Percentiles rank a stretch among this genome's conserved stretches.
Evolutionary conservation across 2,797 vertebrate genomes (phyloP).

Genomic region (Meda fulgida): DNA sequence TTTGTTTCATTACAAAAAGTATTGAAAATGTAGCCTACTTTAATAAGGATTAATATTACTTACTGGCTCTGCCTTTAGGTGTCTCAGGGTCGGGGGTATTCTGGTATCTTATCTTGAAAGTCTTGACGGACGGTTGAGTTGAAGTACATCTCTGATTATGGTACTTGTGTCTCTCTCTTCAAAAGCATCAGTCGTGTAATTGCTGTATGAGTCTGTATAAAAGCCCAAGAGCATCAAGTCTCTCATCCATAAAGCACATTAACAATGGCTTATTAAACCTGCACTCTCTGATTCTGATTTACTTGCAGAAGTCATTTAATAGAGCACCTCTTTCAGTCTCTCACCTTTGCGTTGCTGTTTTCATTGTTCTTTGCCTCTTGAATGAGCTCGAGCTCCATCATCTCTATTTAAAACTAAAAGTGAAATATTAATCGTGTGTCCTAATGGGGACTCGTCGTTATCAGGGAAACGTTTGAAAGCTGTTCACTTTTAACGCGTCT

Average conservation of each 20-base stretch:
- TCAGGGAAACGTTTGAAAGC: not conserved
- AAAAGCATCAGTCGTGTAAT: constrained; percentile 5
- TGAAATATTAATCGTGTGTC: not conserved
- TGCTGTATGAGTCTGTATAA: constrained; percentile 1
- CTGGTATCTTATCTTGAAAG: not conserved
- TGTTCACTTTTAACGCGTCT: not conserved
- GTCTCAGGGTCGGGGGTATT: not conserved
- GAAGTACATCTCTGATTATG: not conserved
- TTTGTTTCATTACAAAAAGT: not conserved
- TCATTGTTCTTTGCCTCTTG: not conserved
- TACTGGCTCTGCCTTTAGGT: not conserved
- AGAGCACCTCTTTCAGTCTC: not conserved
- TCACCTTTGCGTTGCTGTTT: constrained; percentile 1
- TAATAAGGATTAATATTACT: not conserved
- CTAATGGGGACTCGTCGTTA: not conserved
- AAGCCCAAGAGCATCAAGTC: constrained; percentile 21
- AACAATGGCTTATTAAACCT: constrained; percentile 32
- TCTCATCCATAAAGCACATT: constrained; percentile 34
- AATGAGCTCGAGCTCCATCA: not conserved
- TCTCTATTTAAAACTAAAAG: not conserved
- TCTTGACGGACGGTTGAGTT: not conserved
- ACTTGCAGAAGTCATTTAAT: not conserved
- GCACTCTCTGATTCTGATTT: constrained; percentile 10
- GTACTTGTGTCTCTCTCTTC: not conserved
- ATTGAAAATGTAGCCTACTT: too few species aligned